Percentiles rank a stretch among this genome's conserved stretches.
Conservation (phyloP, 2,113 vertebrate species). For the Hypocryptadius cinnamomeus region DNA sequence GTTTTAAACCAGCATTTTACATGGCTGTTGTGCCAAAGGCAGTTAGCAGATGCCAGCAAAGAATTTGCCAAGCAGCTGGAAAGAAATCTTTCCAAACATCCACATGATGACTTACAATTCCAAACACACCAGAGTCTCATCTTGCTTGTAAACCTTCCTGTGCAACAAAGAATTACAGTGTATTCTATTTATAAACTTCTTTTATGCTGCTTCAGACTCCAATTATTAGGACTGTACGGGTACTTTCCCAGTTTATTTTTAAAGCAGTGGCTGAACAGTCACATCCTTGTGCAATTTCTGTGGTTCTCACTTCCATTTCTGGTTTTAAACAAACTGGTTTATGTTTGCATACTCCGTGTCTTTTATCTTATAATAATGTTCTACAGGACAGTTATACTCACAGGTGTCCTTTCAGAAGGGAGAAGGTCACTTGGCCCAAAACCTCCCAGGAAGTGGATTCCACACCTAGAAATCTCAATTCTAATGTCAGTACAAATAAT, state of each 20-base stretch:
- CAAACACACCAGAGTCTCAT: background rate
- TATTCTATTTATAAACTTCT: slow-evolving; percentile 25
- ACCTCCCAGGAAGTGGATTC: background rate
- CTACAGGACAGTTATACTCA: background rate
- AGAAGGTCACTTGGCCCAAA: background rate
- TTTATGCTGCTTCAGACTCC: background rate
- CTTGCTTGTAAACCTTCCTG: slow-evolving; percentile 18
- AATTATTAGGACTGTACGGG: background rate
- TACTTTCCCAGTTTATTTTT: background rate
- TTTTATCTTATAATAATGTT: background rate
- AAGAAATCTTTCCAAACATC: slow-evolving; percentile 2
- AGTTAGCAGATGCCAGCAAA: background rate
- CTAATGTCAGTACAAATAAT: background rate
- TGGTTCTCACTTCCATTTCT: background rate
- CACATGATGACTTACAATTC: background rate
- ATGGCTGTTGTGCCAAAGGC: background rate
- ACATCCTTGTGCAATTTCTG: background rate
- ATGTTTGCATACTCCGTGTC: background rate
- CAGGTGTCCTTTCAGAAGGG: background rate
- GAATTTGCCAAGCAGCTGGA: background rate
- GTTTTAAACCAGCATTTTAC: background rate
- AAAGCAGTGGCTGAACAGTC: background rate
- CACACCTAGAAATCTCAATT: background rate
- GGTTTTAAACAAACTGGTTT: background rate
- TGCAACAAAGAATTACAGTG: background rate